Base-by-base conservation (phyloP, 2,888 invertebrate species). In the Ecliptopera silaceata region DNA sequence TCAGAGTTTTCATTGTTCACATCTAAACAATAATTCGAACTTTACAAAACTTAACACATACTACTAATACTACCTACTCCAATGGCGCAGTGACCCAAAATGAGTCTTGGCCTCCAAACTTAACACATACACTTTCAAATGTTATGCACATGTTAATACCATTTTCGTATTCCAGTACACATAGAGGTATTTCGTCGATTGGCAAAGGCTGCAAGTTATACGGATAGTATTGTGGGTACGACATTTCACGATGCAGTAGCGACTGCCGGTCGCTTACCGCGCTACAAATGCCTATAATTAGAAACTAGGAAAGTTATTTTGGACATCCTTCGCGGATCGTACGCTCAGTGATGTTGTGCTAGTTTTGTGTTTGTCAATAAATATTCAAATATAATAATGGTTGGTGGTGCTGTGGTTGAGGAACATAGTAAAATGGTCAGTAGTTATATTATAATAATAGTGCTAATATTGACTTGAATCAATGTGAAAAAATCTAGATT, bases 161-260 rank as follows among this genome's bases (percentile, higher is more conserved):
- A 59, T 82, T 71, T 61, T 89, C 88, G 74, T 82, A 88, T 72
- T 91, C 89, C 49, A 92, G 80, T 38, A 92, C 91, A 75, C 91
- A 91, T 22, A 92, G 70, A n/a, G 92, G 92, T 77, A 92, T 88
- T 77, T 92, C 91, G 61, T 92, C 88, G 44, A 84, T 69, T 52
- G 86, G 74, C 46, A 89, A 69, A 64, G 87, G 86, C 60, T 75
- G 78, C 66, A 89, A 82, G 77, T 52, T 47, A 18, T 86, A 88
- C 55, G 74, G 68, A 69, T 77, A 65, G 44, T 57, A 57, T 10
- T 48, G 44, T 11, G 49, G 53, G 48, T 46, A 75, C 67, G 89
- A 81, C 87, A 89, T 89, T 65, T 69, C 70, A 66, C 8, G 17
- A 53, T 22, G 29, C 31, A 36, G 18, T 15, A 42, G 1, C 64